Evolutionary conservation across 2,113 vertebrate species (phyloP), one percentile per base, ranked within the genome.

Genomic region (Trinectes maculatus): DNA sequence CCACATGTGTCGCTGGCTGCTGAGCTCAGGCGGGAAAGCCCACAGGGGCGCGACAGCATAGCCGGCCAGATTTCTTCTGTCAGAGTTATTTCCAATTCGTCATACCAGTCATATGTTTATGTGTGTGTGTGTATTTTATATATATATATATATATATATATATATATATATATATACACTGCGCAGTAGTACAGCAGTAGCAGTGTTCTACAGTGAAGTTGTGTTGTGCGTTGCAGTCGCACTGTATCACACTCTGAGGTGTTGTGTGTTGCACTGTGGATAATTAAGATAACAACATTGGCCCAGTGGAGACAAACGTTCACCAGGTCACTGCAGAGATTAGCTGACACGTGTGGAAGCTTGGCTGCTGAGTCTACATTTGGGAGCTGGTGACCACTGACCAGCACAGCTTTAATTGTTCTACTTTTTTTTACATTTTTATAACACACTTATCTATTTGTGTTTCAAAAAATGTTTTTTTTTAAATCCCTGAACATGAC

Each of bases 21-120:
- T 88, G 79, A 85, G 83, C 83, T 88, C 83, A 88, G 83, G 77
- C 3, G 81, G 86, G 86, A 80, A 88, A 85, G 43, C 78, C 85
- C 85, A 8, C 54, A 26, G 54, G 36, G 52, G 22, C 1, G 47
- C 16, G 51, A 51, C 8, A 12, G 43, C 25, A n/a, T 24, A 42
- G 34, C 42, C 31, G 15, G 3, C 22, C 40, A 26, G 16, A 15
- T 57, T 28, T 63, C 29, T 19, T 2, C 0, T 10, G 9, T 26
- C 5, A 58, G 31, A 16, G 22, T 49, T 29, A 54, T 77, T 62
- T 73, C 59, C 71, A 69, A 65, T 26, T 26, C 31, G 66, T 70
- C 72, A 77, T 40, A 60, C 11, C 21, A 61, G 61, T 3, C 3
- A 37, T 15, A 57, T 25, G 12, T 21, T 56, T 37, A 34, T 5